phyloP scores from a whole-genome alignment of 2,113 vertebrate species.

The Taxidea taxus region DNA sequence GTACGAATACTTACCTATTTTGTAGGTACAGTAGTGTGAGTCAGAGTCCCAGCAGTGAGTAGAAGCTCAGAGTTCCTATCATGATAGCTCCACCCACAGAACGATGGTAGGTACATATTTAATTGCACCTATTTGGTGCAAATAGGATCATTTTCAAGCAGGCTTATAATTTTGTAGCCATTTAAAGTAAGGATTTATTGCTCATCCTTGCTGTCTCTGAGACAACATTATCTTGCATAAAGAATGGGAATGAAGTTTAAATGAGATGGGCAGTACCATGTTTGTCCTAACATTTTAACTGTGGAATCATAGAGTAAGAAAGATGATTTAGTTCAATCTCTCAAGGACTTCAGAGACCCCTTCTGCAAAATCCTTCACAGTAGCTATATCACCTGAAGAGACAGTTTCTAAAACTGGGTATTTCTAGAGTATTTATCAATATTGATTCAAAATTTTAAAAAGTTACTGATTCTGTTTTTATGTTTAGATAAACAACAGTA shows the following conservation, averaged over 20 bases:
- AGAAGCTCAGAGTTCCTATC: neutral
- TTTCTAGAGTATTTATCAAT: neutral
- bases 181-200: neutral
- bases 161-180: neutral
- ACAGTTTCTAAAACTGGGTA: neutral
- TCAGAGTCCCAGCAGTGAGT: neutral
- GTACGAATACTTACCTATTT: neutral
- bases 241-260: neutral
- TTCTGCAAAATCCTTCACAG: neutral
- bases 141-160: neutral
- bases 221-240: neutral
- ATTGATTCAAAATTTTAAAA: neutral
- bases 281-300: neutral
- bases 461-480: neutral
- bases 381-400: neutral
- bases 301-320: neutral
- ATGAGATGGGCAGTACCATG: neutral
- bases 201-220: neutral
- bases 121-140: no score
- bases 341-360: neutral
- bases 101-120: neutral
- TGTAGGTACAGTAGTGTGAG: neutral
- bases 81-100: neutral
- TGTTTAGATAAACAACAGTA: neutral
- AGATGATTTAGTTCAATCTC: neutral